Evolutionary conservation across 2,888 invertebrate species (phyloP).

Genomic region (Adelphocoris suturalis): DNA sequence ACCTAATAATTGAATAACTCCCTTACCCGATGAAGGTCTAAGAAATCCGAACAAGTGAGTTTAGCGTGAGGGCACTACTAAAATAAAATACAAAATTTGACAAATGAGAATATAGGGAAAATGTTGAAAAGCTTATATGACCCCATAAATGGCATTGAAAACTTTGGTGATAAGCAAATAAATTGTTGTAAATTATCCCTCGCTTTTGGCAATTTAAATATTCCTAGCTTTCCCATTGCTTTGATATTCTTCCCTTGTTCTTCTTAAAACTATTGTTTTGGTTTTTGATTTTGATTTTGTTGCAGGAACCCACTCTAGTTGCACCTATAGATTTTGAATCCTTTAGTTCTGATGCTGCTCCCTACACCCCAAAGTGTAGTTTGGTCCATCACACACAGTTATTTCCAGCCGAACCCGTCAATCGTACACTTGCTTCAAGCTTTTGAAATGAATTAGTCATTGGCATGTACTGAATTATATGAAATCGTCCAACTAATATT

Average conservation of each 20-base stretch:
- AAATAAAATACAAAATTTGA: too few relatives aligned
- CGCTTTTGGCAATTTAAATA: neutral
- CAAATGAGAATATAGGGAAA: too few relatives aligned
- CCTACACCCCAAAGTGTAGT: conserved; percentile 44
- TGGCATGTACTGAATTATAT: neutral
- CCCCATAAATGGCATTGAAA: too few relatives aligned
- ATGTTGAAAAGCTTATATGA: too few relatives aligned
- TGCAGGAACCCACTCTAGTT: conserved; percentile 59
- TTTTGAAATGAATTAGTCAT: neutral
- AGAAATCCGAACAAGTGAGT: too few relatives aligned
- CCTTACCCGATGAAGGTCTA: too few relatives aligned
- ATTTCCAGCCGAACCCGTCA: neutral
- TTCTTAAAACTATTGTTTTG: neutral
- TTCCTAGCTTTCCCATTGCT: neutral
- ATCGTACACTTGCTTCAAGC: conserved; percentile 27
- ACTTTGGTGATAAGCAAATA: too few relatives aligned
- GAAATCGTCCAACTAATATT: too few relatives aligned
- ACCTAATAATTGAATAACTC: too few relatives aligned
- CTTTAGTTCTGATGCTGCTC: conserved; percentile 45
- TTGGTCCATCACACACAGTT: neutral
- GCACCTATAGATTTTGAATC: conserved; percentile 61
- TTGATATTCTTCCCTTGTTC: neutral
- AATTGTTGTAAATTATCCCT: too few relatives aligned
- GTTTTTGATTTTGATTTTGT: conserved; percentile 49
- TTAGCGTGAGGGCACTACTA: too few relatives aligned